Evolutionary conservation across 2,797 vertebrate species (phyloP).

Genomic region (Tachyglossus aculeatus): DNA sequence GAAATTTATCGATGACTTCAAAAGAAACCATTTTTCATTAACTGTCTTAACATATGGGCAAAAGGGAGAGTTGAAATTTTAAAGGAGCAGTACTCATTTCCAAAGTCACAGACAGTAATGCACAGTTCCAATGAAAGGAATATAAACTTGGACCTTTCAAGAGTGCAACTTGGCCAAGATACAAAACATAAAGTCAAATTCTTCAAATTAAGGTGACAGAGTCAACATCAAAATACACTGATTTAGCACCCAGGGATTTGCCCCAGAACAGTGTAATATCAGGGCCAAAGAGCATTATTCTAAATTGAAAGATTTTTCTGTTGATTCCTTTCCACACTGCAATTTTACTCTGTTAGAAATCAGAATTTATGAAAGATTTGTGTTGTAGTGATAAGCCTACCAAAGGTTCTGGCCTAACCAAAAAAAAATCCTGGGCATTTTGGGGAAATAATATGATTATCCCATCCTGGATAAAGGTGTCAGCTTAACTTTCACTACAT

Average conservation of each 20-base stretch:
- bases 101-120: neutral
- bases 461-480: too few species aligned
- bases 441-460: too few species aligned
- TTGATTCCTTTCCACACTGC: neutral
- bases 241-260: neutral
- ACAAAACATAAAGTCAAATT: slow-evolving; percentile 8
- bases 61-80: neutral
- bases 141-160: neutral
- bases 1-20: neutral
- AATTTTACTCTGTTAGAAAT: neutral
- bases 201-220: neutral
- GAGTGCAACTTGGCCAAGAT: slow-evolving; percentile 1
- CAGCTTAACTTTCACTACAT: too few species aligned
- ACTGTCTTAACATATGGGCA: neutral
- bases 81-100: slow-evolving; percentile 1
- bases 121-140: neutral
- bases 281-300: neutral
- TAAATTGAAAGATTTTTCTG: neutral
- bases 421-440: too few species aligned
- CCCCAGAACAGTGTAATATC: neutral
- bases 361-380: too few species aligned
- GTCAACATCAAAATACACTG: neutral
- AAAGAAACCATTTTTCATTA: neutral
- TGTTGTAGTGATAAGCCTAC: too few species aligned
- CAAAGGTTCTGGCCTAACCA: too few species aligned